Evolutionary conservation across 2,113 vertebrate species (phyloP).

Genomic region (Serilophus lunatus): DNA sequence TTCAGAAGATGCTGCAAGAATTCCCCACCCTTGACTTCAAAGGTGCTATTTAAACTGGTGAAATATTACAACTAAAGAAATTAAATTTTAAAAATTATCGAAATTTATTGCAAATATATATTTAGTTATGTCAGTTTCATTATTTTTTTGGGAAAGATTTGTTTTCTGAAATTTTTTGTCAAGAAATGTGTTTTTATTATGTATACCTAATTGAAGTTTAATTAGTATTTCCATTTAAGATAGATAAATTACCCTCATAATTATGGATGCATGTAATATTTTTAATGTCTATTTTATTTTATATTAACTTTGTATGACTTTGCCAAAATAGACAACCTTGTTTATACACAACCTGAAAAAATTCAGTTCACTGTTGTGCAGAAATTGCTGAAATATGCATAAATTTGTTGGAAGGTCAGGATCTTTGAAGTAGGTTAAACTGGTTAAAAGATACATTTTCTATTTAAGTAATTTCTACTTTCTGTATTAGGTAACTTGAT

Average conservation of each 20-base stretch:
- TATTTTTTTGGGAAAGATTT: background rate
- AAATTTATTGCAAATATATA: background rate
- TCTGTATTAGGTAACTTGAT: background rate
- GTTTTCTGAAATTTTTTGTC: background rate
- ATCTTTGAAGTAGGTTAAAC: background rate
- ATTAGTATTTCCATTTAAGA: background rate
- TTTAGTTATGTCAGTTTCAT: background rate
- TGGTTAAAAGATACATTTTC: background rate
- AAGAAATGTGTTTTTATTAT: background rate
- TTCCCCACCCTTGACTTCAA: background rate
- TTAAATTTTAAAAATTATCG: rapidly evolving
- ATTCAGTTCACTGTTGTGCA: background rate
- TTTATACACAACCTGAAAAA: background rate
- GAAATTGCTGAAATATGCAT: background rate
- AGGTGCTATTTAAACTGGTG: background rate
- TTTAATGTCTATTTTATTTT: background rate
- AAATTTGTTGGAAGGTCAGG: background rate
- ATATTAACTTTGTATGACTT: background rate
- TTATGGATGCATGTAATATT: background rate
- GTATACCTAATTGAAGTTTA: background rate
- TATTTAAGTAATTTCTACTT: background rate
- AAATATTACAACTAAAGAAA: background rate
- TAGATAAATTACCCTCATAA: background rate
- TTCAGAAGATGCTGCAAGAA: background rate
- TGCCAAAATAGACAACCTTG: background rate